Percentiles rank a stretch among this genome's conserved stretches.
phyloP scores from a whole-genome alignment of 2,797 vertebrate genomes.

The Coregonus sp. region DNA sequence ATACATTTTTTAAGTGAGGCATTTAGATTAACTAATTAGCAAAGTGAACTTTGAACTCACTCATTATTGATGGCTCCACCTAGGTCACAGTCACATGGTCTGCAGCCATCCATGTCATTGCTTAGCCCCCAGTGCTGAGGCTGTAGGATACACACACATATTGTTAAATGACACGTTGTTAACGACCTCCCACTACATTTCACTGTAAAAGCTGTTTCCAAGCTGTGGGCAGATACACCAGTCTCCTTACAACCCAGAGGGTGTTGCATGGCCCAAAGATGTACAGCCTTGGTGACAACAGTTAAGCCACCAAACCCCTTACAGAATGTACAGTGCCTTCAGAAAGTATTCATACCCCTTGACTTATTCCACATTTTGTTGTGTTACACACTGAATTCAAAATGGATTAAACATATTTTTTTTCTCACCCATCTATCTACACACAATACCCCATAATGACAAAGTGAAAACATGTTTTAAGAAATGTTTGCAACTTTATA shows the following conservation, averaged over 20 bases:
- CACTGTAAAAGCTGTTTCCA: slow-evolving; percentile 1
- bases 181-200: slow-evolving; percentile 26
- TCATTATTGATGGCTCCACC: slow-evolving; percentile 90
- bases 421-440: too few relatives aligned
- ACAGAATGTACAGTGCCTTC: neutral
- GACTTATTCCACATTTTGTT: too few relatives aligned
- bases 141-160: slow-evolving; percentile 68
- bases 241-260: neutral
- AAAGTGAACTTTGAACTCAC: slow-evolving; percentile 74
- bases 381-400: too few relatives aligned
- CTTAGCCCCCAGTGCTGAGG: slow-evolving; percentile 95
- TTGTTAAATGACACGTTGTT: slow-evolving; percentile 20
- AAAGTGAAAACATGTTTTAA: too few relatives aligned
- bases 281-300: neutral
- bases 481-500: too few relatives aligned
- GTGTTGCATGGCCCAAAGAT: neutral
- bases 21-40: neutral
- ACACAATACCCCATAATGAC: too few relatives aligned
- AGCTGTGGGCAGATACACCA: neutral
- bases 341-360: too few relatives aligned
- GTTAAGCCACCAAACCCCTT: slow-evolving; percentile 6
- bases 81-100: slow-evolving; percentile 90
- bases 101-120: slow-evolving; percentile 94
- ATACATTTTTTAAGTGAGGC: neutral
- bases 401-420: too few relatives aligned